Evolutionary conservation across 2,797 vertebrate genomes (phyloP).

Genomic region (Pteropus rufus): DNA sequence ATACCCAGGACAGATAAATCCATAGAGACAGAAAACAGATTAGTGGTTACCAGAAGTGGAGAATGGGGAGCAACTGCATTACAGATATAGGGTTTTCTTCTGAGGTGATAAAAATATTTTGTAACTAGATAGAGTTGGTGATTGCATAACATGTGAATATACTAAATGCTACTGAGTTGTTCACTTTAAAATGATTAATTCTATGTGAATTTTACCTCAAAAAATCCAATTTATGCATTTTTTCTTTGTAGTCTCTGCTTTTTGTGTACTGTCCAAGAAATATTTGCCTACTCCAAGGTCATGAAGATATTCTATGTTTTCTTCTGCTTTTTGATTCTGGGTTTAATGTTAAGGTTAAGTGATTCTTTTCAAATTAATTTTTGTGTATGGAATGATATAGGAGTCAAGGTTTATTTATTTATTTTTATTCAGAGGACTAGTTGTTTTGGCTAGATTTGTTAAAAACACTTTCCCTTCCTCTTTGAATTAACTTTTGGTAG

Average conservation of each 20-base stretch:
- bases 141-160: neutral
- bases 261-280: neutral
- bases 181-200: neutral
- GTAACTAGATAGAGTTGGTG: neutral
- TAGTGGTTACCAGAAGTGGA: neutral
- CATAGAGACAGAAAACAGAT: neutral
- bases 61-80: neutral
- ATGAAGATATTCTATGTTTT: neutral
- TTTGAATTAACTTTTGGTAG: slow-evolving; percentile 14
- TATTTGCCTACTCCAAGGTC: neutral
- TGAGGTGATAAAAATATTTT: neutral
- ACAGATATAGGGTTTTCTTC: neutral
- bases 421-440: neutral
- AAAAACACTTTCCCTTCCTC: neutral
- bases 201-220: neutral
- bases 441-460: slow-evolving; percentile 5
- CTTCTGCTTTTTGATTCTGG: neutral
- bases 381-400: neutral
- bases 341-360: slow-evolving; percentile 3
- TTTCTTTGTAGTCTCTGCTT: neutral
- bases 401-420: neutral
- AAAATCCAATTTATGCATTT: neutral
- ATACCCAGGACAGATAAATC: neutral
- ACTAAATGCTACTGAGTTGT: neutral
- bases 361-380: slow-evolving; percentile 25